A percentile compares a stretch with the other conserved stretches of the same genome.
Evolutionary conservation across 2,113 vertebrate species (phyloP).

Genomic region (Myrmecobius fasciatus): DNA sequence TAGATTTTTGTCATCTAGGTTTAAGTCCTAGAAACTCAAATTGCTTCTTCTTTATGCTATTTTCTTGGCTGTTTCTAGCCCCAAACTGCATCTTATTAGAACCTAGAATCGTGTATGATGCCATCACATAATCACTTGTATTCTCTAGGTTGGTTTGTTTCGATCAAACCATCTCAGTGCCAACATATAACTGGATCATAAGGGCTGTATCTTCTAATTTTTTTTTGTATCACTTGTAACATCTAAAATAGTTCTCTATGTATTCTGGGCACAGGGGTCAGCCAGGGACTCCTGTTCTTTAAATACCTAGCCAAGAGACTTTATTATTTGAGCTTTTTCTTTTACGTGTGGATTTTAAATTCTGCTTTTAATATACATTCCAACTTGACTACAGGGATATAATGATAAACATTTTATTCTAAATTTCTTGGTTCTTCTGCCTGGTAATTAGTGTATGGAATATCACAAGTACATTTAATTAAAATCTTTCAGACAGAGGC

Average conservation of each 20-base stretch:
- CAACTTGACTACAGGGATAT: background rate
- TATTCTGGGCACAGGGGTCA: background rate
- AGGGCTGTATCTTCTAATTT: background rate
- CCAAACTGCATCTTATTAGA: background rate
- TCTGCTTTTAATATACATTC: background rate
- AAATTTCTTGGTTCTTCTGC: background rate
- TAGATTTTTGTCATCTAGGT: background rate
- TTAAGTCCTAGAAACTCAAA: background rate
- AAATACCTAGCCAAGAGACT: background rate
- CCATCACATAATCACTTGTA: background rate
- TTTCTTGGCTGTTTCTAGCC: background rate
- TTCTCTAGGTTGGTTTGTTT: background rate
- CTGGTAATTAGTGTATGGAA: background rate
- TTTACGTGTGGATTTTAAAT: background rate
- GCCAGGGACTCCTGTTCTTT: background rate
- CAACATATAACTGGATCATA: background rate
- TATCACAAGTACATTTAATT: background rate
- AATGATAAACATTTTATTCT: background rate
- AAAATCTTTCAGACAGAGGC: accelerated
- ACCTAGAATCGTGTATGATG: background rate
- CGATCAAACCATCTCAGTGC: background rate
- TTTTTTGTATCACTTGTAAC: background rate
- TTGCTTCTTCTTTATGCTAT: background rate
- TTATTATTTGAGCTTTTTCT: background rate
- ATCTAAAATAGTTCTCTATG: background rate